Evolutionary conservation across 2,113 vertebrate genomes (phyloP), one percentile per base, ranked within the genome.

Genomic region (Pao palembangensis): DNA sequence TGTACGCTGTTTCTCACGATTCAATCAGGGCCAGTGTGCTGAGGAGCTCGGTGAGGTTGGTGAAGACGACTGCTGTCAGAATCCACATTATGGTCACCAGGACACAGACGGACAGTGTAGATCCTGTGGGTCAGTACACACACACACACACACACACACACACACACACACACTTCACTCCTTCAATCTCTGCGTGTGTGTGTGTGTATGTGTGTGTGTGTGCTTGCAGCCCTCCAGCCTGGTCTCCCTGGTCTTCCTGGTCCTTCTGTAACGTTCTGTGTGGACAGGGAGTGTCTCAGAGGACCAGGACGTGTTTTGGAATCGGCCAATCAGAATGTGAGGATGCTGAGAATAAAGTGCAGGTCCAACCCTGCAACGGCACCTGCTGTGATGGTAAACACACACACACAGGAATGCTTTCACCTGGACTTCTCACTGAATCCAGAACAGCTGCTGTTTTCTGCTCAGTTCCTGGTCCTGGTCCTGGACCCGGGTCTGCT

Each of bases 241-340:
- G 81, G 85, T 58, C 83, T 2, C 1, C 44, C 3, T 87, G 83
- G 85, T 75, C 83, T 0, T 6, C 70, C 0, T 87, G 85, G 85
- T 78, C 76, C 3, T 15, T 6, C 1, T 87, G 85, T 43, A 83
- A 21, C 8, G 11, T 44, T 3, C 61, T 67, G 18, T 83, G 81
- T 54, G 83, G 80, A 0, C 38, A 55, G 0, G 86, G 86, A 0
- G 86, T 88, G 25, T 64, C 8, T 2, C 78, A 80, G 65, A 65
- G 68, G 8, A 71, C 8, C 7, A 70, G 83, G 70, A 69, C 0
- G 25, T 86, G 82, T 41, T 77, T 55, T 0, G 72, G 81, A 0
- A 6, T 67, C 5, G 70, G 57, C 46, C 4, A 55, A 34, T 52
- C 67, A 23, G 20, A 70, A 0, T 81, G 82, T 4, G 2, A 38